Evolutionary conservation across 1,140 invertebrate species (phyloP).

Genomic region (Stratiolaelaps scimitus): DNA sequence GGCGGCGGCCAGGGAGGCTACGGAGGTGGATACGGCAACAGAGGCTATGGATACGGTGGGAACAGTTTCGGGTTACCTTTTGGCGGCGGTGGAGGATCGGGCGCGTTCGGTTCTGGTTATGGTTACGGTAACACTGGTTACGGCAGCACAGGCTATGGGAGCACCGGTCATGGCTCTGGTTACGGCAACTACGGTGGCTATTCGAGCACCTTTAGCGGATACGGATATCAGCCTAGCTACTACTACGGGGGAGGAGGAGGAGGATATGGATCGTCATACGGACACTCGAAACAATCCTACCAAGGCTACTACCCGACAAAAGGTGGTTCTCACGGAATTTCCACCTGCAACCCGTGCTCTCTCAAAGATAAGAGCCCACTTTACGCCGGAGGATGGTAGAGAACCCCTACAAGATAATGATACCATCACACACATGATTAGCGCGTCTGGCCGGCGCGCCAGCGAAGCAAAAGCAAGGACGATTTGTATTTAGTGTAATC

Average conservation of each 20-base stretch:
- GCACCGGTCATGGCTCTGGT: neutral
- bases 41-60: neutral
- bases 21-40: neutral
- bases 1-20: neutral
- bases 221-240: conserved; percentile 15
- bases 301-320: conserved; percentile 5
- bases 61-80: neutral
- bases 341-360: conserved; percentile 6
- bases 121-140: neutral
- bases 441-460: no score
- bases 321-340: conserved; percentile 1
- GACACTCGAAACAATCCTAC: conserved; percentile 12
- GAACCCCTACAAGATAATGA: neutral
- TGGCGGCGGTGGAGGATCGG: conserved; percentile 2
- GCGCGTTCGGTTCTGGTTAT: neutral
- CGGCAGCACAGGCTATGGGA: neutral
- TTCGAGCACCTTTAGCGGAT: conserved; percentile 20
- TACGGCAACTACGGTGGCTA: neutral
- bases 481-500: no score
- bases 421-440: no score
- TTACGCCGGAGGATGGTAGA: conserved; percentile 21
- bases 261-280: neutral
- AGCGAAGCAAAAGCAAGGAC: no score
- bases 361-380: conserved; percentile 17
- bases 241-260: no score